Percentiles rank a stretch among this genome's conserved stretches.
phyloP scores from a whole-genome alignment of 2,797 vertebrate species.

The Anniella stebbinsi region DNA sequence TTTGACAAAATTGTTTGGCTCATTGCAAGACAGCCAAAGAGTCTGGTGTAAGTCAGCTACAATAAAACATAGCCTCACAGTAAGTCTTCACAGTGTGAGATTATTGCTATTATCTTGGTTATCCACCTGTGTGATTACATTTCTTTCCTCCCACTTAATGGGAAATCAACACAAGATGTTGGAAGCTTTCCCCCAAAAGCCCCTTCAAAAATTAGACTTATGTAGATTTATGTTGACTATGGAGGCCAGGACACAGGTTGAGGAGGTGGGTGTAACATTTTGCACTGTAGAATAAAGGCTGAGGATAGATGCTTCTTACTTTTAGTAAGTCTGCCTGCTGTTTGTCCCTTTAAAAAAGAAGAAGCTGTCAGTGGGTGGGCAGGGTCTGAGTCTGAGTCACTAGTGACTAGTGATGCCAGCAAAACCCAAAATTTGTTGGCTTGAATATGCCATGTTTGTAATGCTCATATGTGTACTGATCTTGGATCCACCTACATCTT shows the following conservation, averaged over 20 bases:
- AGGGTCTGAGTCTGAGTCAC: no score
- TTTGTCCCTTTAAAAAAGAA: no score
- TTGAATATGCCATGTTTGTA: no score
- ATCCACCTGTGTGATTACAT: conserved; percentile 16
- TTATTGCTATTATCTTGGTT: conserved; percentile 31
- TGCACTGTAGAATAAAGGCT: background rate
- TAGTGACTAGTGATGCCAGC: no score
- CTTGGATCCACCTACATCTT: no score
- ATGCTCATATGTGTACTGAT: no score
- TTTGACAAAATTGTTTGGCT: conserved; percentile 32
- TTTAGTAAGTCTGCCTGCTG: background rate
- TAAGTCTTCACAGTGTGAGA: conserved; percentile 3
- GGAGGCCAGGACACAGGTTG: background rate
- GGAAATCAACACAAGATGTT: conserved; percentile 7
- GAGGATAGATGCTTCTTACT: background rate
- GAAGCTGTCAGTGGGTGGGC: no score
- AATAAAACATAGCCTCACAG: conserved; percentile 29
- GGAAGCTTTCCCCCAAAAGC: background rate
- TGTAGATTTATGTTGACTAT: background rate
- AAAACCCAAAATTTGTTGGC: no score
- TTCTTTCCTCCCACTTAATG: conserved; percentile 23
- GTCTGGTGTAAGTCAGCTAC: conserved; percentile 4
- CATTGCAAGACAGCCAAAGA: conserved; percentile 5
- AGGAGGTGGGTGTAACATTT: background rate
- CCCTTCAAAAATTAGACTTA: background rate